Conservation (phyloP, 2,888 invertebrate species). For the Pollenia amentaria region DNA sequence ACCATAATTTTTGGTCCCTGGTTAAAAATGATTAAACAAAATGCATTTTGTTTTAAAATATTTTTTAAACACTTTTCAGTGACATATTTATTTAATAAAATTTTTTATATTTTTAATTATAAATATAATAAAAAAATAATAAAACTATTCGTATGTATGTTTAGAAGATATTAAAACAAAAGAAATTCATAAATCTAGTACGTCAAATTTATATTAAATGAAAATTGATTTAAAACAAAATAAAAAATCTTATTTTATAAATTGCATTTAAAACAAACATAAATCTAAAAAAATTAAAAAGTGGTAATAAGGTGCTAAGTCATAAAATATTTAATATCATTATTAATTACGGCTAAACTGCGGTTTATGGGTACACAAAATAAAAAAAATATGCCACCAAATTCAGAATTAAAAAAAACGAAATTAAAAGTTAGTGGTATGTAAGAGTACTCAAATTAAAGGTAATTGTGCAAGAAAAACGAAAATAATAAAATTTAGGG, state of each 20-base stretch:
- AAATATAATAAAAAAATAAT: slow-evolving; percentile 65
- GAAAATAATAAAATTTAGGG: too few species aligned
- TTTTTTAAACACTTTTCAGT: slow-evolving; percentile 78
- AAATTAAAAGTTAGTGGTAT: too few species aligned
- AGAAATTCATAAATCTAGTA: slow-evolving; percentile 23
- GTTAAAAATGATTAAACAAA: not conserved
- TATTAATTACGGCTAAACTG: too few species aligned
- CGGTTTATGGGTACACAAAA: too few species aligned
- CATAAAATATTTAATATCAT: slow-evolving; percentile 30
- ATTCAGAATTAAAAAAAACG: too few species aligned
- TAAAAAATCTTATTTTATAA: not conserved
- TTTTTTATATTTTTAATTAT: slow-evolving; percentile 56
- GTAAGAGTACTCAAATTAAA: too few species aligned
- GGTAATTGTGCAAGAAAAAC: too few species aligned
- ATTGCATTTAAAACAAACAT: slow-evolving; percentile 30
- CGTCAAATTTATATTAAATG: slow-evolving; percentile 6
- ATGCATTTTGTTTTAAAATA: slow-evolving; percentile 76
- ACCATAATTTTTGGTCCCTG: too few species aligned
- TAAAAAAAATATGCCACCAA: too few species aligned
- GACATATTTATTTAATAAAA: slow-evolving; percentile 76
- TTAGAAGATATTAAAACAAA: slow-evolving; percentile 46
- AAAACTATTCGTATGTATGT: slow-evolving; percentile 56
- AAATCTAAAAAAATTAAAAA: slow-evolving; percentile 12
- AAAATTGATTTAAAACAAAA: not conserved
- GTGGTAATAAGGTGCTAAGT: not conserved